A percentile compares a stretch with the other conserved stretches of the same genome.
Evolutionary conservation across 2,113 vertebrate genomes (phyloP).

Genomic region (Campylomormyrus tamandua): DNA sequence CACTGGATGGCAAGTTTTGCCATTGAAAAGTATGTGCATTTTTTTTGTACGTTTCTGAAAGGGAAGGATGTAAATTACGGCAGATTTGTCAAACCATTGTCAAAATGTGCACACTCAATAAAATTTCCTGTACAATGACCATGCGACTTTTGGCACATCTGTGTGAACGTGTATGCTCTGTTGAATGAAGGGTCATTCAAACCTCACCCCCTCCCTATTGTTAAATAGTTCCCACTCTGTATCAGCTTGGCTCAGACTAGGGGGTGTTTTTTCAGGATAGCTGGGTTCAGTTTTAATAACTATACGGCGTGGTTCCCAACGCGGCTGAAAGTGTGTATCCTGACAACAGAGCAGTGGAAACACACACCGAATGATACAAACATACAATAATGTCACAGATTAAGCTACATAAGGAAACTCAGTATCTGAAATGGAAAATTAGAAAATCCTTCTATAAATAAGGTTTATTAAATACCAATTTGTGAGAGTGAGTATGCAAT

Average conservation of each 20-base stretch:
- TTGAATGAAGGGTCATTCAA: not conserved
- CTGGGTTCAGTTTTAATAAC: not conserved
- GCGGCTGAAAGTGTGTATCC: not conserved
- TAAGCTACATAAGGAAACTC: not conserved
- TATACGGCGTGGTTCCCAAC: not conserved
- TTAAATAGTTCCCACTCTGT: not conserved
- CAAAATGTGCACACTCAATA: constrained; percentile 7
- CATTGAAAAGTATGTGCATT: not conserved
- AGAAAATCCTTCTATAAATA: not conserved
- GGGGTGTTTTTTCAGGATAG: not conserved
- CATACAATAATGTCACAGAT: not conserved
- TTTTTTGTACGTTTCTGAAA: not conserved
- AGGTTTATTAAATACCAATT: not conserved
- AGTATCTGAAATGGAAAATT: not conserved
- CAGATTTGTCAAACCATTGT: not conserved
- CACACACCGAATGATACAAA: not conserved
- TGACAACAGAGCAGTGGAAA: not conserved
- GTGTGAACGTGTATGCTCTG: not conserved
- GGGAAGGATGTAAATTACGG: not conserved
- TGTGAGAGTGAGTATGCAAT: not conserved
- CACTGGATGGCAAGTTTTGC: constrained; percentile 9
- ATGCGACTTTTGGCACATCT: not conserved
- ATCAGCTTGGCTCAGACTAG: not conserved
- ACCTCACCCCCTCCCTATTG: not conserved
- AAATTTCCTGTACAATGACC: constrained; percentile 13